Conservation (phyloP, 2,888 invertebrate genomes). For the Drosophila pseudotakahashii region DNA sequence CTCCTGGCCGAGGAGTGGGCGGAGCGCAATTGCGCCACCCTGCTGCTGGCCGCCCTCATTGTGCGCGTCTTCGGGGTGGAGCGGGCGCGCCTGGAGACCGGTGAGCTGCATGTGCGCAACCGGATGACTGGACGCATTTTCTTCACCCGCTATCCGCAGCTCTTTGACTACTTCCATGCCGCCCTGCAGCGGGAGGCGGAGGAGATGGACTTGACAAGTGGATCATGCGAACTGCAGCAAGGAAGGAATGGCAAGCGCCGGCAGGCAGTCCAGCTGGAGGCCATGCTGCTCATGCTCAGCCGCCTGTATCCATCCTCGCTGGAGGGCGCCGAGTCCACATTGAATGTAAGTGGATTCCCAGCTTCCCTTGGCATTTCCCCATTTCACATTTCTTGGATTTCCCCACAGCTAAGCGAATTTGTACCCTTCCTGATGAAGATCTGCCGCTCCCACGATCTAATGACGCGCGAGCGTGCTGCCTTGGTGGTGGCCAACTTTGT, state of each 20-base stretch:
- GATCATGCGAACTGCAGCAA: rapidly evolving
- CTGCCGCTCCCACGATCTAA: slow-evolving; percentile 66
- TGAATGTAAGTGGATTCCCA: slow-evolving; percentile 85
- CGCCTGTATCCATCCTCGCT: slow-evolving; percentile 90
- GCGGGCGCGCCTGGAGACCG: slow-evolving; percentile 86
- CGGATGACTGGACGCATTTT: slow-evolving; percentile 92
- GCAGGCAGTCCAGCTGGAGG: slow-evolving; percentile 87
- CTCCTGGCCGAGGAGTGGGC: slow-evolving; percentile 91
- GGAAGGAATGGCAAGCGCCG: slow-evolving; percentile 43
- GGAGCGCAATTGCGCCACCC: slow-evolving; percentile 93
- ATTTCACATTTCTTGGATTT: no score
- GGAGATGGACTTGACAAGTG: slow-evolving; percentile 34
- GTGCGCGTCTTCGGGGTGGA: slow-evolving; percentile 94
- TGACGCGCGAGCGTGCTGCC: slow-evolving; percentile 85
- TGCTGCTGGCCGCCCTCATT: slow-evolving; percentile 93
- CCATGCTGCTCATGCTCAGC: slow-evolving; percentile 90
- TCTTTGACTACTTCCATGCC: slow-evolving; percentile 86
- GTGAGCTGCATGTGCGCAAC: slow-evolving; percentile 87
- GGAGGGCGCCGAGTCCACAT: slow-evolving; percentile 88
- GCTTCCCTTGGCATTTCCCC: neutral
- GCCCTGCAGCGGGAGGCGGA: slow-evolving; percentile 82
- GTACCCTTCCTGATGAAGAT: slow-evolving; percentile 51
- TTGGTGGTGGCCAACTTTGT: slow-evolving; percentile 86
- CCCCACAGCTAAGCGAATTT: slow-evolving; percentile 44
- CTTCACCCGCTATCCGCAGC: slow-evolving; percentile 87